Base-by-base conservation (phyloP, 1,140 invertebrate genomes). In the Zaprionus gabonicus region DNA sequence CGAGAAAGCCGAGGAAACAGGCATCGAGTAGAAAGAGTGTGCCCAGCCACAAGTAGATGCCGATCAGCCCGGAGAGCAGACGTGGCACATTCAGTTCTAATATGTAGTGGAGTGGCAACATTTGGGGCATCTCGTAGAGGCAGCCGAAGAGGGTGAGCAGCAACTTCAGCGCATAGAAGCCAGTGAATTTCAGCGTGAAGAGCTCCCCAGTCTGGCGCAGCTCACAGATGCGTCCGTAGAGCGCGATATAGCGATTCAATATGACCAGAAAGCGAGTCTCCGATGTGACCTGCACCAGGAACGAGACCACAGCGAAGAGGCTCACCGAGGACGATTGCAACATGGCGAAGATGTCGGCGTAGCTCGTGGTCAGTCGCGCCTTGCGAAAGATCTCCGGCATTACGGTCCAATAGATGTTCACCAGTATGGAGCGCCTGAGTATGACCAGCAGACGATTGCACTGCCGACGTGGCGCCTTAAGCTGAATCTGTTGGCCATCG, bases 41-140 rank as follows among this genome's bases (percentile, higher is more conserved):
- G 53, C 88, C 84, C 55, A 91, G 34, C 88, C 88, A 91, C 72
- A 91, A 55, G 56, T 91, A 91, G 2, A 81, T 64, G 49, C 79
- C 79, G 44, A 80, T 56, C 6, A 69, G 2, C 0, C 67, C 68
- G 9, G 49, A 34, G 3, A 85, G 20, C 0, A 23, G 17, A 0
- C 20, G 31, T 0, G 13, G 0, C 6, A 66, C 15, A 15, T 77
- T 27, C 10, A 25, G 3, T 1, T n/a, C 34, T 5, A 63, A 0
- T 0, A 75, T 31, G 13, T 58, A 17, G 1, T 9, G 28, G 3
- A 46, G 23, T 25, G 75, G 55, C 59, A 44, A 17, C 23, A 90
- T 27, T 9, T 80, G 72, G 25, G 63, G 53, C 34, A 90, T 0
- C 57, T 90, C 85, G n/a, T 90, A 74, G 9, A 77, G 44, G 13